Evolutionary conservation across 2,797 vertebrate species (phyloP).

Genomic region (Halcyon smyrnensis): DNA sequence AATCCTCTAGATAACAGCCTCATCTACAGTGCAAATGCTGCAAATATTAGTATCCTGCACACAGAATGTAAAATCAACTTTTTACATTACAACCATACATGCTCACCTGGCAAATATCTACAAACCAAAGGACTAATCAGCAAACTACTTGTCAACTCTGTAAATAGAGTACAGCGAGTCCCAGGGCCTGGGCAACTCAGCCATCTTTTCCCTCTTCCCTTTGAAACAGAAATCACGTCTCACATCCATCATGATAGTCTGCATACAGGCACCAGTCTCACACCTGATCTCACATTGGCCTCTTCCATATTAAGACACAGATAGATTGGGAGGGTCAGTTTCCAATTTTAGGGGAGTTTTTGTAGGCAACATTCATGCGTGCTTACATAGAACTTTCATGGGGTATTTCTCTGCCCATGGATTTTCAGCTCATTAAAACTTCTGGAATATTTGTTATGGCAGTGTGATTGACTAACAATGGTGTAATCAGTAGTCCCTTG

Average conservation of each 20-base stretch:
- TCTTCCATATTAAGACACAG: not conserved
- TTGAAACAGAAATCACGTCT: not conserved
- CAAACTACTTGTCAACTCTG: not conserved
- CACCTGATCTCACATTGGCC: not conserved
- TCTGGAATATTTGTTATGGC: not conserved
- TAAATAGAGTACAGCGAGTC: not conserved
- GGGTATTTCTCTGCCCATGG: not conserved
- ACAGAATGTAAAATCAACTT: not conserved
- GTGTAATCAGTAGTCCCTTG: not conserved
- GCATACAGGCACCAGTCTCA: rapidly evolving
- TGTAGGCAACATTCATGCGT: rapidly evolving
- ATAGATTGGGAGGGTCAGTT: not conserved
- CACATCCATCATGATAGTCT: rapidly evolving
- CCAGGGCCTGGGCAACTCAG: not conserved
- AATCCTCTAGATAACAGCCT: not conserved
- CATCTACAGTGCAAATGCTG: not conserved
- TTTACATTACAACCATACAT: not conserved
- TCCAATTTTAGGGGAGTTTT: not conserved
- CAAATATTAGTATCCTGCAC: not conserved
- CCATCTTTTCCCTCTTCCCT: not conserved
- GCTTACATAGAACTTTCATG: not conserved
- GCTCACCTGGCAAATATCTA: not conserved
- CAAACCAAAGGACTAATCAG: not conserved
- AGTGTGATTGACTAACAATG: not conserved
- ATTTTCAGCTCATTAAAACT: not conserved